Evolutionary conservation across 2,888 invertebrate species (phyloP), one percentile per base, ranked within the genome.

Genomic region (Leptopilina drosophilae): DNA sequence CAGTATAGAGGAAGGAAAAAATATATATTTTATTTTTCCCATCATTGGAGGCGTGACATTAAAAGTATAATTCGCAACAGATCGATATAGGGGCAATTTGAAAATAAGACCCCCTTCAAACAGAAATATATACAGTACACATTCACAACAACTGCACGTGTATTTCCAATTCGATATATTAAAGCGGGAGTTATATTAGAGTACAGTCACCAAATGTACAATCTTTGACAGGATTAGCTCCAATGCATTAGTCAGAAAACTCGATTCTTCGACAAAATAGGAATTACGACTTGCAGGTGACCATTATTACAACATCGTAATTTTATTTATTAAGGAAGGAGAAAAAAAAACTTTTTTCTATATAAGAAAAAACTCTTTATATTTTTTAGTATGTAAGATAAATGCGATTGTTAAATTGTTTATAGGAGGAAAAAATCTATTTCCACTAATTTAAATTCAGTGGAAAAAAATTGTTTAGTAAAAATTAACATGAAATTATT

Each of bases 191-290:
- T 73, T 11, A 69, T 69, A 59, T 6, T 20, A 62, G 33, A 62
- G 33, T 73, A 56, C 33, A 33, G 56, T 6, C 15, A 56, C 73
- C 26, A 73, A 56, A 56, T 26, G 73, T n/a, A 33, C 33, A 73
- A 40, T 42, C 46, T 66, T 73, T 53, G 56, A 33, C 73, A 56
- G 14, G 73, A 73, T 73, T 73, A 73, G 56, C 73, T 56, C 3
- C 73, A 73, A 33, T 53, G 56, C 14, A 53, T 73, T 73, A 53
- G 73, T 73, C 73, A 73, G 73, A 33, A 73, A 56, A 73, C 73
- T 56, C 49, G 73, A 73, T 73, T 73, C 56, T 8, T 73, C 14
- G 56, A 73, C 53, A 26, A 73, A 73, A 73, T 56, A 56, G 73
- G 56, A 53, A 12, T 73, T 73, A 73, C 73, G 33, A 73, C 33